phyloP scores from a whole-genome alignment of 2,113 vertebrate species.

The Oncorhynchus clarkii region DNA sequence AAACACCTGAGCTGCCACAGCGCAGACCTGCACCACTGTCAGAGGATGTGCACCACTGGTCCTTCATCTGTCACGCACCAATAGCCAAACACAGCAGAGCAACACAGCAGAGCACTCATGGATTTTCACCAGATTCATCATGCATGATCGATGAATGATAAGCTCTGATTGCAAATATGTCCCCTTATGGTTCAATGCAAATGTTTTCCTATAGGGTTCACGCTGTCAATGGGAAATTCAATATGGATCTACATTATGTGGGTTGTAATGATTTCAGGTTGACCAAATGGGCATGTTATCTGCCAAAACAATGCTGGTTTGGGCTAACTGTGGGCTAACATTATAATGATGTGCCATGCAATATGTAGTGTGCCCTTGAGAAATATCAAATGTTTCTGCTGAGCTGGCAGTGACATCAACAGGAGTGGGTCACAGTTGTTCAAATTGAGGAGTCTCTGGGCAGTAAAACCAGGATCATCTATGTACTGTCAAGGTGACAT shows the following conservation, averaged over 20 bases:
- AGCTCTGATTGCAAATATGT: background rate
- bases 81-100: background rate
- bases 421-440: background rate
- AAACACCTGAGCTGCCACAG: background rate
- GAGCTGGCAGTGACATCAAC: background rate
- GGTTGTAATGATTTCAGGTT: background rate
- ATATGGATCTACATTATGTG: background rate
- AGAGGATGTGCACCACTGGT: slow-evolving; percentile 18
- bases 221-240: background rate
- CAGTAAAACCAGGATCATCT: background rate
- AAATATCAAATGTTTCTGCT: background rate
- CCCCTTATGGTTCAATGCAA: background rate
- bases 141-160: slow-evolving; percentile 35
- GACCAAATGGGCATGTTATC: background rate
- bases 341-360: background rate
- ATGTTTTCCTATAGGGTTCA: background rate
- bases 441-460: background rate
- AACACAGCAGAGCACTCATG: slow-evolving; percentile 8
- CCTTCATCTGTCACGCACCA: background rate
- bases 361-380: background rate
- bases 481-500: background rate
- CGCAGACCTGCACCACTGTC: background rate
- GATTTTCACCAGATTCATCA: slow-evolving; percentile 14
- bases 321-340: too few species aligned
- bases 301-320: too few species aligned